These are phyloP conservation scores for Lithophane leautieri DNA, from an alignment of 2,888 invertebrate genomes.

Conservation along the genomic window DNA sequence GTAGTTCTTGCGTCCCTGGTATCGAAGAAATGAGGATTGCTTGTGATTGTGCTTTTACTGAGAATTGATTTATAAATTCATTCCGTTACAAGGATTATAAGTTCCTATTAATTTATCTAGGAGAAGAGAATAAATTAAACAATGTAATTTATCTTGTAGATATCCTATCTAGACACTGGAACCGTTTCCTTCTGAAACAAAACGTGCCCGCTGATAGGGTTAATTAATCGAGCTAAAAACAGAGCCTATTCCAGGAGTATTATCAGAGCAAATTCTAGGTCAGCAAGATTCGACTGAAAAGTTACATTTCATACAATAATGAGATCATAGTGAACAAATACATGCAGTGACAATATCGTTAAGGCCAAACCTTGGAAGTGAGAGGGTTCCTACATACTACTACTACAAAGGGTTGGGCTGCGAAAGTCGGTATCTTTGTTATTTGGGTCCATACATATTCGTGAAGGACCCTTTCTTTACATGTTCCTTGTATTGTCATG, in stretches of 20 bases:
- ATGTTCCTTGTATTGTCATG: background rate
- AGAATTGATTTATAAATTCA: background rate
- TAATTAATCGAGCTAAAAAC: background rate
- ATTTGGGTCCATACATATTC: constrained; percentile 12
- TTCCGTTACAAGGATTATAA: background rate
- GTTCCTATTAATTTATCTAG: background rate
- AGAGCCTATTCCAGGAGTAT: no score
- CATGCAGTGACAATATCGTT: constrained; percentile 12
- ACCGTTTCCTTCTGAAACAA: background rate
- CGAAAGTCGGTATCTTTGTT: constrained; percentile 33
- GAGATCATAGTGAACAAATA: background rate
- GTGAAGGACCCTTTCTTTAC: background rate
- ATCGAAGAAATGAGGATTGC: background rate
- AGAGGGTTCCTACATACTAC: constrained; percentile 9
- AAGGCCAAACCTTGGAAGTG: background rate
- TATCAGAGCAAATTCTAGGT: background rate
- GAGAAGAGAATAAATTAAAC: background rate
- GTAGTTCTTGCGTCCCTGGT: constrained; percentile 9
- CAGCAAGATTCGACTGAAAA: background rate
- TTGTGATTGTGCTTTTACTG: constrained; percentile 9
- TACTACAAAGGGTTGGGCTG: constrained; percentile 1
- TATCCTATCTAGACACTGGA: background rate
- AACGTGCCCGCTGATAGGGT: no score
- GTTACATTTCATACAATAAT: background rate
- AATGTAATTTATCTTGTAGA: background rate